Conservation (phyloP, 2,113 vertebrate species). For the Prunella himalayana region DNA sequence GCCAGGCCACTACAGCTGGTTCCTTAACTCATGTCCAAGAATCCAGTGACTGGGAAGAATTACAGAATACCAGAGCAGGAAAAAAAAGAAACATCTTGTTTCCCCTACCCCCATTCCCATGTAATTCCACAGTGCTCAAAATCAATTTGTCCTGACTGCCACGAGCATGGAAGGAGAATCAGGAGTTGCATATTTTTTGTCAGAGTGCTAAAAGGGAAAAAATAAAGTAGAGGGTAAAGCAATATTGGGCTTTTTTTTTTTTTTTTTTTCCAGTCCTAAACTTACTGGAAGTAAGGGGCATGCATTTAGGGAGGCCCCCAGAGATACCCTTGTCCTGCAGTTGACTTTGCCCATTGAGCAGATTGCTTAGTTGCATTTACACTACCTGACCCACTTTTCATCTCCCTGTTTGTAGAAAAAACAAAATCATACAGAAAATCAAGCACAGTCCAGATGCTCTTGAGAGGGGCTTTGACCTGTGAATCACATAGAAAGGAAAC, state of each 20-base stretch:
- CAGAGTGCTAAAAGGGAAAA: not conserved
- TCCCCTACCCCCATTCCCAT: not conserved
- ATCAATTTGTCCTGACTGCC: not conserved
- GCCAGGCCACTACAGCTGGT: not conserved
- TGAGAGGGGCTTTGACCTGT: not conserved
- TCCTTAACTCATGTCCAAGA: not conserved
- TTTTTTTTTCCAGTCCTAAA: not conserved
- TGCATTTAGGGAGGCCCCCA: not conserved
- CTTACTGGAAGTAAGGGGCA: not conserved
- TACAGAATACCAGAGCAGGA: not conserved
- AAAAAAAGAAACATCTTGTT: not conserved
- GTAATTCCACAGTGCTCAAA: not conserved
- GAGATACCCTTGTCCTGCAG: not conserved
- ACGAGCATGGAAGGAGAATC: not conserved
- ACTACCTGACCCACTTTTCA: conserved; percentile 15
- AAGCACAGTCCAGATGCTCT: not conserved
- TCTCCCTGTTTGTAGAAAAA: not conserved
- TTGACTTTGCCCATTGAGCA: not conserved
- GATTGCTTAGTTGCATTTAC: not conserved
- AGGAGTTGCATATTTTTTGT: not conserved
- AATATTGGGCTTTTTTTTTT: not conserved
- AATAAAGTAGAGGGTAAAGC: not conserved
- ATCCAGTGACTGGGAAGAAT: not conserved
- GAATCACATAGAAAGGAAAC: not conserved
- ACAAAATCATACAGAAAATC: not conserved